A percentile compares a stretch with the other conserved stretches of the same genome.
These are phyloP conservation scores for Enteromius afrohamiltoni DNA, from an alignment of 2,797 vertebrate genomes.

Conservation along the genomic window DNA sequence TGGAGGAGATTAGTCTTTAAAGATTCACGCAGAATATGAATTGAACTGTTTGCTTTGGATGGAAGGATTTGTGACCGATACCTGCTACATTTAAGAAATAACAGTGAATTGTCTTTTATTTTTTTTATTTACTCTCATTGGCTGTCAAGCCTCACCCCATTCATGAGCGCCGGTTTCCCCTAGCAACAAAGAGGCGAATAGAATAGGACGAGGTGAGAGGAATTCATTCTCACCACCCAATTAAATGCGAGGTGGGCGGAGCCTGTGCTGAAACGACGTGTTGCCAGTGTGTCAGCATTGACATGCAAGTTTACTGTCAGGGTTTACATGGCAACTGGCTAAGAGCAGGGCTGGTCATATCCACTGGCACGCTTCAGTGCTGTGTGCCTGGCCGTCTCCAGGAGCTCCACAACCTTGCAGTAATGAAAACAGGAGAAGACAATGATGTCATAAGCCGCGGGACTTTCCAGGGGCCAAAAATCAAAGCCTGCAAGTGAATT, in stretches of 20 bases:
- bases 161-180: conserved; percentile 70
- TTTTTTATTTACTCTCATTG: conserved; percentile 68
- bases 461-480: neutral
- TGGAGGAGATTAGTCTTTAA: neutral
- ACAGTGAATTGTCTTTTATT: conserved; percentile 65
- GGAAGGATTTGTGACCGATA: neutral
- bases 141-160: conserved; percentile 70
- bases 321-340: conserved; percentile 57
- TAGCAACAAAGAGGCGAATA: conserved; percentile 77
- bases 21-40: neutral
- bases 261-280: conserved; percentile 52
- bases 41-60: neutral
- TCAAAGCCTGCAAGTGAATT: neutral
- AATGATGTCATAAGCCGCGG: neutral
- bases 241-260: conserved; percentile 55
- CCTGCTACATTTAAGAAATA: conserved; percentile 46
- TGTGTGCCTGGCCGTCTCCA: neutral
- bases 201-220: conserved; percentile 66
- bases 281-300: conserved; percentile 46
- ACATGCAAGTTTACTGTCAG: conserved; percentile 50
- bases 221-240: conserved; percentile 68
- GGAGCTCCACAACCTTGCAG: neutral
- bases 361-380: conserved; percentile 14
- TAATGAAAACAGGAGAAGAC: neutral
- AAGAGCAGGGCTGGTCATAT: conserved; percentile 31